Evolutionary conservation across 2,888 invertebrate species (phyloP).

Genomic region (Lysandra coridon): DNA sequence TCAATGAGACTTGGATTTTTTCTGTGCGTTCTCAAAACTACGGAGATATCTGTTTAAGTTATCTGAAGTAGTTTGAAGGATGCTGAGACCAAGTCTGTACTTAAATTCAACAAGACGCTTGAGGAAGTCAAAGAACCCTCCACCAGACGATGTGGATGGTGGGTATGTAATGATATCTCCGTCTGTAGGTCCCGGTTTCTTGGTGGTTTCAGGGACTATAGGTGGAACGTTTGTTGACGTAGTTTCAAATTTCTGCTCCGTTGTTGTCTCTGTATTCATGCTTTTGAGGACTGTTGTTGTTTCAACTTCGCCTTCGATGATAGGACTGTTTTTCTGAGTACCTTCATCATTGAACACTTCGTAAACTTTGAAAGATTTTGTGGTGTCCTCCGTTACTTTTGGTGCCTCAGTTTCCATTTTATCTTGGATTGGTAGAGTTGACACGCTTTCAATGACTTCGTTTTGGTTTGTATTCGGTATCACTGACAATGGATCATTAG

Average conservation of each 20-base stretch:
- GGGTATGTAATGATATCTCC: constrained; percentile 67
- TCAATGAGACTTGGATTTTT: constrained; percentile 27
- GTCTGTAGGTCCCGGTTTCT: constrained; percentile 49
- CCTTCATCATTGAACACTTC: constrained; percentile 63
- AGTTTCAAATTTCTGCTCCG: constrained; percentile 62
- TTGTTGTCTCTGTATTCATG: constrained; percentile 64
- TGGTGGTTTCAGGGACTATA: constrained; percentile 46
- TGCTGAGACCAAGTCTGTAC: constrained; percentile 83
- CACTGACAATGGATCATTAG: constrained; percentile 46
- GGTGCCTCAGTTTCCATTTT: constrained; percentile 50
- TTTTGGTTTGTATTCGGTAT: constrained; percentile 47
- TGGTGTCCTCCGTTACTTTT: constrained; percentile 60
- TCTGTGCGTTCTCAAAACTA: constrained; percentile 72
- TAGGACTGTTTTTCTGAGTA: constrained; percentile 46
- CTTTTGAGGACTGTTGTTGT: constrained; percentile 54
- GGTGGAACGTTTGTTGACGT: constrained; percentile 61
- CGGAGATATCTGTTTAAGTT: constrained; percentile 83
- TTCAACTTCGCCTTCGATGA: constrained; percentile 47
- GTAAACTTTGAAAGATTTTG: constrained; percentile 64
- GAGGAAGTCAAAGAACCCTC: constrained; percentile 80
- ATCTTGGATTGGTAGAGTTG: constrained; percentile 61
- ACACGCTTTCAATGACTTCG: constrained; percentile 65
- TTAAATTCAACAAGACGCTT: constrained; percentile 85
- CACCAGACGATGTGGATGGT: constrained; percentile 49
- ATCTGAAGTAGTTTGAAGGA: constrained; percentile 84